Conservation (phyloP, 1,140 invertebrate genomes). For the Cydia pomonella region DNA sequence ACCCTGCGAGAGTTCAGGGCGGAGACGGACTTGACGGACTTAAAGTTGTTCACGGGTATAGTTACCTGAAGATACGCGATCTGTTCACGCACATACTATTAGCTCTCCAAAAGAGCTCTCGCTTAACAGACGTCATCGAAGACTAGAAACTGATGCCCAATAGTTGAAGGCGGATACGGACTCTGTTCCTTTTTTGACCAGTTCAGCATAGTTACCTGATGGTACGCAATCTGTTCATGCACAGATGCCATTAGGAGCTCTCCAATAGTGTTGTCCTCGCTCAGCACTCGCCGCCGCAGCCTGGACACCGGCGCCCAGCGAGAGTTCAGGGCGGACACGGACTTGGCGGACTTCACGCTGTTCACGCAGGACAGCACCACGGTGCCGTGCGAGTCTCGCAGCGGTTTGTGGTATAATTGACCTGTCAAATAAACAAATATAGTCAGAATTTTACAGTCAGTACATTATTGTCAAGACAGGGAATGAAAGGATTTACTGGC, state of each 20-base stretch:
- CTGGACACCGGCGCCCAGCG: constrained; percentile 93
- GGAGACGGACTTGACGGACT: constrained; percentile 91
- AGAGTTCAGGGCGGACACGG: constrained; percentile 91
- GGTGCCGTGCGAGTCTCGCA: constrained; percentile 93
- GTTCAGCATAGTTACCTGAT: constrained; percentile 82
- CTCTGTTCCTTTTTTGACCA: constrained; percentile 85
- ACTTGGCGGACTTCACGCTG: constrained; percentile 91
- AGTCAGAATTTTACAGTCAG: background rate
- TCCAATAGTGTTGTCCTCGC: constrained; percentile 87
- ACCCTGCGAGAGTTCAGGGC: constrained; percentile 94
- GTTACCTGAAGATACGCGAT: constrained; percentile 92
- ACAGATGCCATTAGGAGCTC: constrained; percentile 92
- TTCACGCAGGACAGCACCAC: constrained; percentile 94
- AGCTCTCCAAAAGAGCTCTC: constrained; percentile 90
- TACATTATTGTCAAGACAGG: no score
- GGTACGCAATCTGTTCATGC: constrained; percentile 95
- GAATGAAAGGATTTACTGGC: no score
- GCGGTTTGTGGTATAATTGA: constrained; percentile 94
- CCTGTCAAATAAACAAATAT: constrained; percentile 75
- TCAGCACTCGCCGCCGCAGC: constrained; percentile 83
- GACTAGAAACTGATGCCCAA: constrained; percentile 91
- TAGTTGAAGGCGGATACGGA: constrained; percentile 92
- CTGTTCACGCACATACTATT: constrained; percentile 92
- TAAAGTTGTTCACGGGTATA: no score
- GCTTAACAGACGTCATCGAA: constrained; percentile 82